Evolutionary conservation across 1,140 invertebrate genomes (phyloP).

Genomic region (Sycophila sp.): DNA sequence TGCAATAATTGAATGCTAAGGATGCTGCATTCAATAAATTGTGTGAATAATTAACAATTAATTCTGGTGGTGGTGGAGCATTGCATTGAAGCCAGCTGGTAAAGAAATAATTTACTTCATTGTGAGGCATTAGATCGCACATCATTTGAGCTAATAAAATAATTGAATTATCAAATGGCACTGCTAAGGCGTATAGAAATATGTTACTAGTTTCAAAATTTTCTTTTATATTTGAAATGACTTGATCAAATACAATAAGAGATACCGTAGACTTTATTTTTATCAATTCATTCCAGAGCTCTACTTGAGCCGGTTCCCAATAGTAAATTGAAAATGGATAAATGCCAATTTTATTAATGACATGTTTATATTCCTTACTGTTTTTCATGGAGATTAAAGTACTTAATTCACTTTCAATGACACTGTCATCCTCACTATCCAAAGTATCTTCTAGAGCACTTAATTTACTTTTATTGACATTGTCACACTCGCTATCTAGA

Average conservation of each 20-base stretch:
- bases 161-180: conserved; percentile 9
- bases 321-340: conserved; percentile 26
- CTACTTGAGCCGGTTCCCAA: conserved; percentile 26
- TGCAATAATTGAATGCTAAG: conserved; percentile 30
- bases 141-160: conserved; percentile 34
- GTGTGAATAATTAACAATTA: conserved; percentile 19
- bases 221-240: conserved; percentile 14
- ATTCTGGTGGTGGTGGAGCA: conserved; percentile 13
- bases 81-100: conserved; percentile 14
- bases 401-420: not conserved
- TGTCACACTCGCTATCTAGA: not conserved
- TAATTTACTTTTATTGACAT: not conserved
- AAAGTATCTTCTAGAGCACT: conserved; percentile 3
- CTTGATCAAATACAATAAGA: conserved; percentile 21
- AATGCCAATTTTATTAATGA: conserved; percentile 24
- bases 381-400: conserved; percentile 7
- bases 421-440: conserved; percentile 2
- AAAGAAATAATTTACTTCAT: conserved; percentile 13
- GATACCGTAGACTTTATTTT: conserved; percentile 10
- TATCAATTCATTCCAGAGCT: conserved; percentile 19
- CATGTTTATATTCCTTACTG: conserved; percentile 16
- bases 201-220: conserved; percentile 15
- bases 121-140: not conserved
- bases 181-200: conserved; percentile 20
- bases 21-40: conserved; percentile 26